Base-by-base conservation (phyloP, 92 coral and sea anemone species). In the Montipora capitata region DNA sequence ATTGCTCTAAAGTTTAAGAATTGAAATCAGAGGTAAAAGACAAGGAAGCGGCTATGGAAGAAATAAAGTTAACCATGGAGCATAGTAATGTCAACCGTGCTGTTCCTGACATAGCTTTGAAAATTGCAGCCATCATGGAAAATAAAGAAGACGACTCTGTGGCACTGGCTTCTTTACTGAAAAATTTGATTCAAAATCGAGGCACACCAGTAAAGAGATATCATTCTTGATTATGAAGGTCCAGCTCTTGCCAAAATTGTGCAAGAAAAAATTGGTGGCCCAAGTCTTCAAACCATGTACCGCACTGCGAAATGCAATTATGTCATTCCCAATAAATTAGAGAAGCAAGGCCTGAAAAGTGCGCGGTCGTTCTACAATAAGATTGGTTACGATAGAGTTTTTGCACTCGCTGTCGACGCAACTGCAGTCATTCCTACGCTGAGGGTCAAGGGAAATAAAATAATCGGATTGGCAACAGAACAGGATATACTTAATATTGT, bases 71-170 rank as follows among this genome's bases (percentile, higher is more conserved):
- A 45, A 78, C 69, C 39, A 65, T 56, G 72, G 79, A 52, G 44
- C 77, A 77, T 38, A 78, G 71, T 45, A 78, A 68, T 54, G 69
- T 86, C 51, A 79, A 79, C 62, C 62, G 59, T 63, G 84, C 73
- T 62, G 72, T 79, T 65, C 91, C 85, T 59, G 84, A 54, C 20
- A 68, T 78, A 20, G 91, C 91, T 54, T 16, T 87, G 20, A 87
- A 87, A 69, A n/a, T 87, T 49, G 86, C 91, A 4, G 86, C 75
- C n/a, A 1, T 87, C 27, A 69, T 87, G 16, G 85, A 79, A 79
- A 87, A 56, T 65, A 58, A 77, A 44, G 80, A 78, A 10, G 7
- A 77, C 48, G 68, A 85, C 18, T 64, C 63, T 64, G 42, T 41
- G 16, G 80, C 40, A 39, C 44, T 87, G 11, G 66, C 71, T 63